Base-by-base conservation (phyloP, 2,888 invertebrate genomes). In the Lamproptera curius region DNA sequence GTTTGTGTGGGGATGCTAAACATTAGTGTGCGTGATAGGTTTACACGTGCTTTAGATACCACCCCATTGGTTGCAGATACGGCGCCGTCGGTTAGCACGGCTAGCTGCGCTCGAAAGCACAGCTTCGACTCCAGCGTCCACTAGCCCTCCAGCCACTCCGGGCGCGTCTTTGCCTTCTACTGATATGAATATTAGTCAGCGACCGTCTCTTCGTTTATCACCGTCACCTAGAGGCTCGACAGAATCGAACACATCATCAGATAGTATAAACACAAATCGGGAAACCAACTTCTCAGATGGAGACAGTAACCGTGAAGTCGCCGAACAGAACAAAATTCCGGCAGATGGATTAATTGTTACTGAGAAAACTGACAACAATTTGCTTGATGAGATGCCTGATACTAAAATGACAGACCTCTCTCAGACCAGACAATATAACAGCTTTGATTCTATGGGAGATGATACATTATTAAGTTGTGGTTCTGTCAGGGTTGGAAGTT, bases 71-170 rank as follows among this genome's bases (percentile, higher is more conserved):
- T 89, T 87, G 52, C 76, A 95, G 94, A 94, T 95, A 76, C 90
- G 95, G 61, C 90, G 92, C 73, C 89, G 94, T 64, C 91, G 95
- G 55, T 82, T 95, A 67, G 94, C 93, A 47, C 91, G 94, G 51
- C 84, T 95, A 55, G 91, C 91, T 40, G 92, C 90, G 39, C 76
- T 91, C 48, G 89, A 91, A 55, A 89, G 87, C 37, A 76, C 83
- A 50, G 86, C 83, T 31, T 79, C 89, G 44, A 78, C 76, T 26
- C 81, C 84, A 43, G 78, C 87, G 33, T 89, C 64, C 70, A 89
- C 58, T 73, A 90, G 63, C 65, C 87, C 67, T 73, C 69, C 90
- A 67, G 58, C 89, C 78, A 65, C 88, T 58, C 73, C 88, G 62
- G 72, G 85, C 62, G 71, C 82, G 58, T 84, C 82, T 42, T 65